These are phyloP conservation scores for Ameiurus melas DNA, from an alignment of 2,113 vertebrate species.

Conservation along the genomic window DNA sequence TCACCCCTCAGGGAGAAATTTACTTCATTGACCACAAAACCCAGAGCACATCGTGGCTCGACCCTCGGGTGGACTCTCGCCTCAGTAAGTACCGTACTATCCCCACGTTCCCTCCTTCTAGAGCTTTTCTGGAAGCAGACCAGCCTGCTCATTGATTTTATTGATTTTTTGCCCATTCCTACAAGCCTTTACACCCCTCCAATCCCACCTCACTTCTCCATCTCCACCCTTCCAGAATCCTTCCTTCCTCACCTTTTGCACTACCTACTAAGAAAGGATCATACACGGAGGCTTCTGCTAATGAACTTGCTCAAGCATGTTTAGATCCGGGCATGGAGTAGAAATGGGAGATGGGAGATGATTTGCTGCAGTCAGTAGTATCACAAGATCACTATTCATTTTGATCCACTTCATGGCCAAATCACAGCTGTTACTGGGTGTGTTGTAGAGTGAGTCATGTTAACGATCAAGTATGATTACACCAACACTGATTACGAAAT, in stretches of 20 bases:
- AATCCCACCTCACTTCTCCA: neutral
- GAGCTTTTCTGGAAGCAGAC: conserved; percentile 11
- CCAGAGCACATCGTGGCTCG: conserved; percentile 63
- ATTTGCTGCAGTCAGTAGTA: neutral
- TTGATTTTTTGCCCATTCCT: neutral
- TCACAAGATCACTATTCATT: conserved; percentile 5
- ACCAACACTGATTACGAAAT: conserved; percentile 1
- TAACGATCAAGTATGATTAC: conserved; percentile 24
- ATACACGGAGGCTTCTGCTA: neutral
- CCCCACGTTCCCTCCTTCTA: neutral
- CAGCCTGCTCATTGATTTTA: conserved; percentile 1
- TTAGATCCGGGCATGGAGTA: conserved; percentile 1
- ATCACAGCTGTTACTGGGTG: conserved; percentile 27
- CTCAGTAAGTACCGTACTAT: conserved; percentile 56
- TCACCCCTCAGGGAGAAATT: conserved; percentile 62
- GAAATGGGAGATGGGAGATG: conserved; percentile 8
- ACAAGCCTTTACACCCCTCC: neutral
- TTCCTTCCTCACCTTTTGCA: neutral
- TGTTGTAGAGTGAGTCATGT: conserved; percentile 19
- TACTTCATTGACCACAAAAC: conserved; percentile 68
- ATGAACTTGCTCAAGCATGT: conserved; percentile 31
- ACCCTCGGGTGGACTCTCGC: conserved; percentile 56
- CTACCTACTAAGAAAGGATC: neutral
- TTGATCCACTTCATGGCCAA: neutral
- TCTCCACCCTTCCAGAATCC: neutral